Conservation (phyloP, 2,113 vertebrate species). For the Urocitellus parryii region DNA sequence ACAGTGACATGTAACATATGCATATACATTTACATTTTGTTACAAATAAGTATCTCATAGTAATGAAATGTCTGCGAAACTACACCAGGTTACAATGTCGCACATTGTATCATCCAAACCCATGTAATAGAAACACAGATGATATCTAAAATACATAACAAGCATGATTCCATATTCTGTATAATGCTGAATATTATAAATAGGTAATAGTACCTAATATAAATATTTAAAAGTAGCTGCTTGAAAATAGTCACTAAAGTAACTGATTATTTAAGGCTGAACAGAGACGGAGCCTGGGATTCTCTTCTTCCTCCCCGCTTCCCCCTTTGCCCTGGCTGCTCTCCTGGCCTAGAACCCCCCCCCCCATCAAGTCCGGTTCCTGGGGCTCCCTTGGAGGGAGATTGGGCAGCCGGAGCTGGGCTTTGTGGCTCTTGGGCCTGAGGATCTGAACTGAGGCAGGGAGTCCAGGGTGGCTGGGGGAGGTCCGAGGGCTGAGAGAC, state of each 20-base stretch:
- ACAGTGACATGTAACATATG: too few relatives aligned
- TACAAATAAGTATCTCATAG: too few relatives aligned
- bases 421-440: background rate
- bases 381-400: background rate
- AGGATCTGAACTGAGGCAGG: too few relatives aligned
- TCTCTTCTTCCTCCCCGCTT: rapidly evolving
- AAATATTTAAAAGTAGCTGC: background rate
- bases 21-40: too few relatives aligned
- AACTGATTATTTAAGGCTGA: background rate
- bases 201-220: background rate
- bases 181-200: background rate
- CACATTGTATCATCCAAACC: too few relatives aligned
- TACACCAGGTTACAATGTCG: too few relatives aligned
- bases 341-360: too few relatives aligned
- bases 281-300: background rate
- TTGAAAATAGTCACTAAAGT: background rate
- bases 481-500: too few relatives aligned
- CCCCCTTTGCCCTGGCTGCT: too few relatives aligned
- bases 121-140: too few relatives aligned
- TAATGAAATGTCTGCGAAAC: too few relatives aligned
- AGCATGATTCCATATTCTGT: background rate
- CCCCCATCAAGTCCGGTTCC: background rate
- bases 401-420: background rate
- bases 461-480: too few relatives aligned
- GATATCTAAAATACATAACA: background rate